Percentiles rank a stretch among this genome's conserved stretches.
These are phyloP conservation scores for Drosophila subobscura DNA, from an alignment of 1,140 invertebrate genomes.

Conservation along the genomic window DNA sequence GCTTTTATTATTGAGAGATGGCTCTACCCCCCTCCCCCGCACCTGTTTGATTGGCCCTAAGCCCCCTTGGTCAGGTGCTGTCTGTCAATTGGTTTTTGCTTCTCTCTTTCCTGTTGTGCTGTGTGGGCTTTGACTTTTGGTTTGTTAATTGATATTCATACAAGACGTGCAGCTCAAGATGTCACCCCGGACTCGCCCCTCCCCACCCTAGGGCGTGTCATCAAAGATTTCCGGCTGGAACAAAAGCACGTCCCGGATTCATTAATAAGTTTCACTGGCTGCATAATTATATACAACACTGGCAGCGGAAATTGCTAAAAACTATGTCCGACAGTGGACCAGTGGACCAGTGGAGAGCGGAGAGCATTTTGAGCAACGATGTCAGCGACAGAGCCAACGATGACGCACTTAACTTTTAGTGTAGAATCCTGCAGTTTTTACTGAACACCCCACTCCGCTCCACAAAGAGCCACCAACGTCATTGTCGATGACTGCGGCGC, in stretches of 20 bases:
- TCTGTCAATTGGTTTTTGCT: constrained; percentile 44
- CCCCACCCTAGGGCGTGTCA: constrained; percentile 24
- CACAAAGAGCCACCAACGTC: constrained; percentile 17
- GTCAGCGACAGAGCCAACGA: constrained; percentile 39
- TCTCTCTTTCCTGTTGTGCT: constrained; percentile 12
- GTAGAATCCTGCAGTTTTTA: constrained; percentile 58
- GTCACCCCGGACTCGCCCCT: too few relatives aligned
- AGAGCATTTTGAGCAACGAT: constrained; percentile 46
- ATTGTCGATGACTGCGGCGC: constrained; percentile 63
- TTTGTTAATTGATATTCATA: constrained; percentile 78
- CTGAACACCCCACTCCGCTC: constrained; percentile 16
- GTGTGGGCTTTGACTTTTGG: constrained; percentile 62
- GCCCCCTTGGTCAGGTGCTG: constrained; percentile 58
- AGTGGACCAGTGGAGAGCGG: constrained; percentile 18
- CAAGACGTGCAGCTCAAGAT: constrained; percentile 67
- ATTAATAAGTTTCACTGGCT: constrained; percentile 60
- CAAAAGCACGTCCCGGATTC: constrained; percentile 53
- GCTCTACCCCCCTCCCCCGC: constrained; percentile 14
- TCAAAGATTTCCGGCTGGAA: constrained; percentile 41
- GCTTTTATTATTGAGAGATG: constrained; percentile 82
- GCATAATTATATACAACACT: constrained; percentile 71
- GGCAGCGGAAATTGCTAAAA: constrained; percentile 66
- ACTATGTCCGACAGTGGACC: constrained; percentile 29
- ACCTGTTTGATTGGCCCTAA: constrained; percentile 74
- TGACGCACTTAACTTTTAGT: constrained; percentile 68